These are phyloP conservation scores for Aphelenchoides besseyi DNA, from an alignment of 1,140 invertebrate genomes.

Conservation along the genomic window DNA sequence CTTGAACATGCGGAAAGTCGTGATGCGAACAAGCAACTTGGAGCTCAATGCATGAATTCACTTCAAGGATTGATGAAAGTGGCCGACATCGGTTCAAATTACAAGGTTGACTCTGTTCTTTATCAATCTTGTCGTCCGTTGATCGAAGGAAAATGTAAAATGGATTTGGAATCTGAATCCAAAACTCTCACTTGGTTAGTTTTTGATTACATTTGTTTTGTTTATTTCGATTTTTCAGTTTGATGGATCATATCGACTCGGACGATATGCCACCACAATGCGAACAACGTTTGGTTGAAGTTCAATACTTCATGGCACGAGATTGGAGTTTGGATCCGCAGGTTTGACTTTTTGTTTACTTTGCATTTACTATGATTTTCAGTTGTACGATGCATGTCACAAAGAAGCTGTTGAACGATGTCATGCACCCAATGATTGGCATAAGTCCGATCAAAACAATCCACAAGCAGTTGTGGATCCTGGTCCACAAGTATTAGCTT, in stretches of 20 bases:
- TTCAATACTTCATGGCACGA: slow-evolving; percentile 91
- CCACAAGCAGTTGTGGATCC: slow-evolving; percentile 39
- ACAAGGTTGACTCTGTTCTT: slow-evolving; percentile 61
- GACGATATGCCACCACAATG: slow-evolving; percentile 81
- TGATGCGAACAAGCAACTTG: slow-evolving; percentile 48
- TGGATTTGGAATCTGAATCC: slow-evolving; percentile 58
- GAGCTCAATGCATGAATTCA: slow-evolving; percentile 53
- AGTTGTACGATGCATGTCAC: slow-evolving; percentile 80
- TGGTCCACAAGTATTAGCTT: slow-evolving; percentile 72
- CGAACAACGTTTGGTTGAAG: slow-evolving; percentile 83
- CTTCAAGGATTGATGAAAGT: slow-evolving; percentile 55
- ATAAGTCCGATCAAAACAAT: slow-evolving; percentile 58
- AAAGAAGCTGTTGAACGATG: slow-evolving; percentile 73
- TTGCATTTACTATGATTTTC: slow-evolving; percentile 43
- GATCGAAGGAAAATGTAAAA: slow-evolving; percentile 57
- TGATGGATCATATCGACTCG: slow-evolving; percentile 84
- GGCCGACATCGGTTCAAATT: slow-evolving; percentile 60
- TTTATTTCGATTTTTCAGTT: too few relatives aligned
- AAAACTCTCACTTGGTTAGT: slow-evolving; percentile 77
- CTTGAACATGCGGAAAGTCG: slow-evolving; percentile 77
- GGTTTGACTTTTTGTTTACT: neutral
- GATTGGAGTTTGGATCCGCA: slow-evolving; percentile 81
- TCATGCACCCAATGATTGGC: slow-evolving; percentile 76
- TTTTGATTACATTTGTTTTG: too few relatives aligned
- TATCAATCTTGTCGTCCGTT: slow-evolving; percentile 54